Conservation (phyloP, 53 echinoderm and acorn worm species). For the Actinopyga echinites region DNA sequence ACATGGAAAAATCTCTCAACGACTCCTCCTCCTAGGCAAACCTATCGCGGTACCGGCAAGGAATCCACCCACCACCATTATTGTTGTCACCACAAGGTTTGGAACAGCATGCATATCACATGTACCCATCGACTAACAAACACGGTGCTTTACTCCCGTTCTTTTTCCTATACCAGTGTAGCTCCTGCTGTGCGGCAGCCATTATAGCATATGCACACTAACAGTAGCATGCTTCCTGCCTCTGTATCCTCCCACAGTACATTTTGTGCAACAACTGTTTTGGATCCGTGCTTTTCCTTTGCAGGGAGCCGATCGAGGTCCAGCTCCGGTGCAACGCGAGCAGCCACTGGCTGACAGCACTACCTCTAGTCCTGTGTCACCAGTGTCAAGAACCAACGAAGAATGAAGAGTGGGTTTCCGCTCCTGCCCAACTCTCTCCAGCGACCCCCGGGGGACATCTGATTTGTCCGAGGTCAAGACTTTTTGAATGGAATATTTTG, state of each 20-base stretch:
- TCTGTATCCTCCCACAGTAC: conserved; percentile 61
- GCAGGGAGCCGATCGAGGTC: conserved; percentile 61
- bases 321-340: conserved; percentile 44
- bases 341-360: conserved; percentile 46
- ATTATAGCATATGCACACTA: conserved; percentile 80
- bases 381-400: conserved; percentile 35
- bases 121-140: conserved; percentile 35
- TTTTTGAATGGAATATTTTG: too few relatives aligned
- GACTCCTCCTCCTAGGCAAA: conserved; percentile 22
- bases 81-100: conserved; percentile 20
- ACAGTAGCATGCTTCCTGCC: conserved; percentile 33
- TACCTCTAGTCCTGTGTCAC: conserved; percentile 44
- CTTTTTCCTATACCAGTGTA: conserved; percentile 49
- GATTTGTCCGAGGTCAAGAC: too few relatives aligned
- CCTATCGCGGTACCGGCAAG: not conserved
- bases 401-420: conserved; percentile 9
- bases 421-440: not conserved
- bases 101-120: not conserved
- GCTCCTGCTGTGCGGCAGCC: conserved; percentile 73
- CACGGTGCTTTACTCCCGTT: conserved; percentile 69
- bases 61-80: not conserved
- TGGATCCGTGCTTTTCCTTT: conserved; percentile 73
- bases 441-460: too few relatives aligned
- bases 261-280: conserved; percentile 48
- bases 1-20: conserved; percentile 65